These are phyloP conservation scores for Romanomermis culicivorax DNA, from an alignment of 2,888 invertebrate species.

Conservation along the genomic window DNA sequence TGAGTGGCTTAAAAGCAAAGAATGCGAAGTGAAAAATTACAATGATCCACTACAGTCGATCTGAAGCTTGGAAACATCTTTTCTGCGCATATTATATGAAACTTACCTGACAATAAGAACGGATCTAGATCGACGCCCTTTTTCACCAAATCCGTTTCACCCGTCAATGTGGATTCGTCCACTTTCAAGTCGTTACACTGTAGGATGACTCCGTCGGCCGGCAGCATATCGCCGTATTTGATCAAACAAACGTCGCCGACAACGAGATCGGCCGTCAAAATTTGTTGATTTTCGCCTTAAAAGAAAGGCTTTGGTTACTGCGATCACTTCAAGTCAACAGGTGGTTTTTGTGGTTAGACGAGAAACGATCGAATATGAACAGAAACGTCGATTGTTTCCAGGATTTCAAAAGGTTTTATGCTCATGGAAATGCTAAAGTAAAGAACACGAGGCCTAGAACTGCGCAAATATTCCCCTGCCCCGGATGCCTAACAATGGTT, in stretches of 20 bases:
- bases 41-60: background rate
- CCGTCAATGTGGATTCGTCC: constrained; percentile 28
- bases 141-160: constrained; percentile 27
- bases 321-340: too few species aligned
- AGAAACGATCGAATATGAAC: too few species aligned
- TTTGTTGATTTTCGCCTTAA: constrained; percentile 39
- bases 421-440: too few species aligned
- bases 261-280: constrained; percentile 85
- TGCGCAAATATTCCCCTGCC: too few species aligned
- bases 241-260: constrained; percentile 92
- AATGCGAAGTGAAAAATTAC: background rate
- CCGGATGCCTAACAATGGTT: too few species aligned
- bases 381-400: too few species aligned
- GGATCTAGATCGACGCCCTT: constrained; percentile 25
- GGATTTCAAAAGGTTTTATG: too few species aligned
- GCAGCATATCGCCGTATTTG: constrained; percentile 38
- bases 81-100: background rate
- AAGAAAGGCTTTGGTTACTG: background rate
- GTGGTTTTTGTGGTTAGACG: too few species aligned
- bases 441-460: too few species aligned
- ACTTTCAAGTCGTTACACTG: constrained; percentile 36
- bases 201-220: constrained; percentile 35
- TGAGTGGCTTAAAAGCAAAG: constrained; percentile 16
- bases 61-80: background rate
- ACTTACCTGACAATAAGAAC: constrained; percentile 21